These are phyloP conservation scores for Caenorhabditis sp. DNA, from an alignment of 2,888 invertebrate species.

Conservation along the genomic window DNA sequence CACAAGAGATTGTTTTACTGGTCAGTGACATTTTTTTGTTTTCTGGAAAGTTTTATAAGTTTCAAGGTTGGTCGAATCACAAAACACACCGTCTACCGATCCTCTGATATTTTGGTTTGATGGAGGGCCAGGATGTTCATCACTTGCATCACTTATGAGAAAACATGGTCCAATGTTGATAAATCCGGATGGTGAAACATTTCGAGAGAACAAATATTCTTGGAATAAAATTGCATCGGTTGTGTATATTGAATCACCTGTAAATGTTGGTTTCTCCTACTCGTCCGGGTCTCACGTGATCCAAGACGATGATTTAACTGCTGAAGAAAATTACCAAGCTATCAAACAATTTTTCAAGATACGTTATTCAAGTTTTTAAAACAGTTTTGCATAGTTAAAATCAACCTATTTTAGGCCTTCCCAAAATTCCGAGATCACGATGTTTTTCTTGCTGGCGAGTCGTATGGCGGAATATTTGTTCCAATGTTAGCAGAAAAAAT, in stretches of 20 bases:
- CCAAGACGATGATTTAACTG: slow-evolving; percentile 70
- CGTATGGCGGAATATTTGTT: neutral
- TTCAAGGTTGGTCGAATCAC: slow-evolving; percentile 68
- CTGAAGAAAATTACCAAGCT: slow-evolving; percentile 73
- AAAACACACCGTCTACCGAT: slow-evolving; percentile 58
- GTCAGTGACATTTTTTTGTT: slow-evolving; percentile 56
- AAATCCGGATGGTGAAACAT: slow-evolving; percentile 64
- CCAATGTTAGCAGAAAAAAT: neutral
- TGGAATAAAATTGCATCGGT: slow-evolving; percentile 73
- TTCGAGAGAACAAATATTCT: slow-evolving; percentile 66
- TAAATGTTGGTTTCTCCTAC: slow-evolving; percentile 75
- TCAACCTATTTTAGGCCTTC: neutral
- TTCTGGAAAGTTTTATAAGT: neutral
- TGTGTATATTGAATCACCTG: slow-evolving; percentile 74
- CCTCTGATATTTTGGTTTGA: slow-evolving; percentile 70
- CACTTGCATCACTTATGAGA: slow-evolving; percentile 72
- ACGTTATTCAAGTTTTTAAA: neutral
- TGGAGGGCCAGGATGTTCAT: slow-evolving; percentile 73
- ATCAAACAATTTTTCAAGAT: slow-evolving; percentile 73
- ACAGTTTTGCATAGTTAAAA: neutral
- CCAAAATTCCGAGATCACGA: neutral
- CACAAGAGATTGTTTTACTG: slow-evolving; percentile 73
- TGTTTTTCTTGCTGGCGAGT: neutral
- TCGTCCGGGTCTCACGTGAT: slow-evolving; percentile 72
- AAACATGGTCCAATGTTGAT: slow-evolving; percentile 73